Conservation (phyloP, 2,888 invertebrate species). For the Drosophila crucigera region DNA sequence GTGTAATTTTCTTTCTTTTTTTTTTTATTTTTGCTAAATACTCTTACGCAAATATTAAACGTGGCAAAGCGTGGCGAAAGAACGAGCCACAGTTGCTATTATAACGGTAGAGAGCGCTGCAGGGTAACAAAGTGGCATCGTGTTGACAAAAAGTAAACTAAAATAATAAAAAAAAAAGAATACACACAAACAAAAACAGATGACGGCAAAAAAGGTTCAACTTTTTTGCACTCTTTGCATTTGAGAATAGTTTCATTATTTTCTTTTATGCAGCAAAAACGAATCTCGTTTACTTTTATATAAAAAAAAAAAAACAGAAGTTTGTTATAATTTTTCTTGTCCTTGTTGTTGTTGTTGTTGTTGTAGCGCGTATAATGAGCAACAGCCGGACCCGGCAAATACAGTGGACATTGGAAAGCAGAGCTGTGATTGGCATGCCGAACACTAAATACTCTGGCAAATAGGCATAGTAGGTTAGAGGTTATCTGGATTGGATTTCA, state of each 20-base stretch:
- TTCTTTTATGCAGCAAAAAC: conserved; percentile 36
- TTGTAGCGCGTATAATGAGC: conserved; percentile 12
- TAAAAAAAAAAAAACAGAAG: conserved; percentile 31
- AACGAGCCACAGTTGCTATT: conserved; percentile 10
- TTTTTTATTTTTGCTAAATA: conserved; percentile 45
- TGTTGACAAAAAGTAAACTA: conserved; percentile 54
- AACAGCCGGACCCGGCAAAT: not conserved
- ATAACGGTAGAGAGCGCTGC: conserved; percentile 45
- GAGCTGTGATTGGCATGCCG: not conserved
- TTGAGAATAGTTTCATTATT: conserved; percentile 19
- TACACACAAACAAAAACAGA: conserved; percentile 23
- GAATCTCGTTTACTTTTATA: conserved; percentile 62
- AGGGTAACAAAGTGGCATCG: conserved; percentile 69
- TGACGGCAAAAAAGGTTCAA: conserved; percentile 38
- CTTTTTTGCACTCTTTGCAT: conserved; percentile 37
- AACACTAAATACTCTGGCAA: conserved; percentile 5
- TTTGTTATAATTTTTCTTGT: conserved; percentile 42
- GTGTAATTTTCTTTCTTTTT: conserved; percentile 1
- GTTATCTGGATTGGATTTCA: not conserved
- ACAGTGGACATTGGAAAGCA: not conserved
- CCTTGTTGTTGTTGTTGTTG: conserved; percentile 33
- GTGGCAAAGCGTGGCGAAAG: conserved; percentile 10
- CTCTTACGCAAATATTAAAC: conserved; percentile 64
- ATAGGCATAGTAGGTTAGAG: not conserved
- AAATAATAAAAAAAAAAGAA: conserved; percentile 9